These are phyloP conservation scores for Clostera curtula DNA, from an alignment of 2,888 invertebrate species.

Conservation along the genomic window DNA sequence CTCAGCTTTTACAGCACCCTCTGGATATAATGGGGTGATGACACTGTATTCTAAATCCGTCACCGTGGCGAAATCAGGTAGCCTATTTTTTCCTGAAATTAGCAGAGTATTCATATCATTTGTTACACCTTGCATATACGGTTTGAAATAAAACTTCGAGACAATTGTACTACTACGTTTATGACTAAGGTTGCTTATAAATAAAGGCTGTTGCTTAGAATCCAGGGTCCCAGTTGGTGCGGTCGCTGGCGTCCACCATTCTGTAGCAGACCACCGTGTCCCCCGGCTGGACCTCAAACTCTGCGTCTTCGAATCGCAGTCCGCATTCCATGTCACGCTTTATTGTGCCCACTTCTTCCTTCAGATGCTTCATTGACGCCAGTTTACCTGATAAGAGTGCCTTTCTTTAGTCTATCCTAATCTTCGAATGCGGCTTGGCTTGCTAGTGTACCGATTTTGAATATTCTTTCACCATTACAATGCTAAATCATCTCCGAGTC, in stretches of 20 bases:
- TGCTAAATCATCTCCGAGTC: too few relatives aligned
- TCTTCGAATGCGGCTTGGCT: too few relatives aligned
- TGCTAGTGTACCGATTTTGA: too few relatives aligned
- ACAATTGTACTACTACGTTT: slow-evolving; percentile 10
- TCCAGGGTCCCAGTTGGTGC: slow-evolving; percentile 90
- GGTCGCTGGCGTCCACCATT: slow-evolving; percentile 76
- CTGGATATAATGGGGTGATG: too few relatives aligned
- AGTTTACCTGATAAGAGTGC: slow-evolving; percentile 76
- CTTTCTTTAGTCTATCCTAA: too few relatives aligned
- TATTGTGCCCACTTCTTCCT: slow-evolving; percentile 88
- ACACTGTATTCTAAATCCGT: too few relatives aligned
- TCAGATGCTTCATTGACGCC: slow-evolving; percentile 90
- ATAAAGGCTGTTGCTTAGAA: slow-evolving; percentile 69
- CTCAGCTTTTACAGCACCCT: too few relatives aligned
- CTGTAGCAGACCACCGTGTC: slow-evolving; percentile 88
- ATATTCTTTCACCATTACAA: too few relatives aligned
- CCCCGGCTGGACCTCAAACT: slow-evolving; percentile 79
- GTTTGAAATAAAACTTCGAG: slow-evolving; percentile 12
- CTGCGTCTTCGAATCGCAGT: slow-evolving; percentile 80
- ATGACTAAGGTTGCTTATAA: slow-evolving; percentile 1
- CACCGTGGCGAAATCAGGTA: not conserved
- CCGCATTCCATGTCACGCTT: slow-evolving; percentile 94
- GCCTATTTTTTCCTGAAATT: not conserved
- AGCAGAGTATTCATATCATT: slow-evolving; percentile 5
- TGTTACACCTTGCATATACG: too few relatives aligned